A percentile compares a stretch with the other conserved stretches of the same genome.
phyloP scores from a whole-genome alignment of 2,113 vertebrate genomes.

The Prochilodus magdalenae region DNA sequence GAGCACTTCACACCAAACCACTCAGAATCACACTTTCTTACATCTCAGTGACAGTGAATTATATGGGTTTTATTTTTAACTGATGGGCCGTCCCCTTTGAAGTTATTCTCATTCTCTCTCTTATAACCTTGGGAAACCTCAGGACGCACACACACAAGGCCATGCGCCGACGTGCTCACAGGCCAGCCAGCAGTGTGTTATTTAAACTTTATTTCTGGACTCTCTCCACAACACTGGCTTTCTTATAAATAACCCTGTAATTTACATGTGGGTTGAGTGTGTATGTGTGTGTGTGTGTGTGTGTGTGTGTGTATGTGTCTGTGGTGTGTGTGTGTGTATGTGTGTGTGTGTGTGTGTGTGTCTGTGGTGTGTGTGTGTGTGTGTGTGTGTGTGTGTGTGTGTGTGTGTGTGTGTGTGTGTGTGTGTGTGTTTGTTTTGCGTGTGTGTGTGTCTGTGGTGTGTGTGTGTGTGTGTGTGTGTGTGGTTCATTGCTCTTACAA shows the following conservation, averaged over 20 bases:
- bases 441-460: conserved; percentile 21
- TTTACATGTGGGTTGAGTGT: conserved; percentile 14
- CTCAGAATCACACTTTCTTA: too few species aligned
- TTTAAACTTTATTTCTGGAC: conserved; percentile 42
- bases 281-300: conserved; percentile 30
- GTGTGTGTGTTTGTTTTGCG: conserved; percentile 21
- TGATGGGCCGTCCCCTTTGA: neutral
- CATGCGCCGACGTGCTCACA: neutral
- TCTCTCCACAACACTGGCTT: conserved; percentile 11
- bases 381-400: conserved; percentile 29
- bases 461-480: conserved; percentile 28
- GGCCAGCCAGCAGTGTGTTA: conserved; percentile 18
- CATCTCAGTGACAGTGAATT: too few species aligned
- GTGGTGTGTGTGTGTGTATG: conserved; percentile 18
- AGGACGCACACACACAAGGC: conserved; percentile 14
- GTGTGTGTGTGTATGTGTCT: conserved; percentile 28
- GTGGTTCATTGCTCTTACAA: conserved; percentile 27
- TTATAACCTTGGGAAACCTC: neutral
- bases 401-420: conserved; percentile 25
- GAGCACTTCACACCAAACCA: too few species aligned
- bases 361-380: conserved; percentile 32
- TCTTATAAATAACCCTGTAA: conserved; percentile 36
- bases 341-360: conserved; percentile 27
- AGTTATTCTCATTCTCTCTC: neutral
- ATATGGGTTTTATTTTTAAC: too few species aligned